phyloP scores from a whole-genome alignment of 2,888 invertebrate species.

The Osmoderma eremita region DNA sequence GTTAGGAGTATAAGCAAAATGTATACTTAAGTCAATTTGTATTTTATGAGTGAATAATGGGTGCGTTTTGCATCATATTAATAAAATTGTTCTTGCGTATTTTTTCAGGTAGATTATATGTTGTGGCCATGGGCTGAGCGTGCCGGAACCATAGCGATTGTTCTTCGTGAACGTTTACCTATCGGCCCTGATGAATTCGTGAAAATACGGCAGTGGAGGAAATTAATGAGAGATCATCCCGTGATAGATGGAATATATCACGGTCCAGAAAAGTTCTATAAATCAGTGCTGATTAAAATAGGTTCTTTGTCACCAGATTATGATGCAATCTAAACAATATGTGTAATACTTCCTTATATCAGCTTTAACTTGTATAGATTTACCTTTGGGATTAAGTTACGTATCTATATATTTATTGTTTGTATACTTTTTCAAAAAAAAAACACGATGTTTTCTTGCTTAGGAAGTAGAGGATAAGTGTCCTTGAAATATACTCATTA shows the following conservation, averaged over 20 bases:
- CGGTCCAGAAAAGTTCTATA: constrained; percentile 56
- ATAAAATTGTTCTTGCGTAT: not conserved
- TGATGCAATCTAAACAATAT: constrained; percentile 48
- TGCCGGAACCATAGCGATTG: constrained; percentile 51
- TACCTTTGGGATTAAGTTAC: no score
- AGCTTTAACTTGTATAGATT: no score
- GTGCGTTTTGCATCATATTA: no score
- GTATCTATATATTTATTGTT: no score
- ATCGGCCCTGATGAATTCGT: constrained; percentile 53
- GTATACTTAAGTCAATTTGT: no score
- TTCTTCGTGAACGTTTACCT: constrained; percentile 53
- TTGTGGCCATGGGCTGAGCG: constrained; percentile 61
- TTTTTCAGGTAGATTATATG: constrained; percentile 57
- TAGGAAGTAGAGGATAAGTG: no score
- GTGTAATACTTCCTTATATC: no score
- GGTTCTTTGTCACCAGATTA: constrained; percentile 53
- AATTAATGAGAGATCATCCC: constrained; percentile 53
- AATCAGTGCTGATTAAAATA: constrained; percentile 51
- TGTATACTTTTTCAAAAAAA: no score
- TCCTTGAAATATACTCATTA: no score
- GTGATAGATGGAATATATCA: constrained; percentile 52
- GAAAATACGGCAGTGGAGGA: constrained; percentile 54
- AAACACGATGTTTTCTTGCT: no score
- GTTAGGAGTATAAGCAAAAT: no score
- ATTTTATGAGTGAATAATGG: no score